Conservation (phyloP, 2,888 invertebrate species). For the Phytoseiulus persimilis region DNA sequence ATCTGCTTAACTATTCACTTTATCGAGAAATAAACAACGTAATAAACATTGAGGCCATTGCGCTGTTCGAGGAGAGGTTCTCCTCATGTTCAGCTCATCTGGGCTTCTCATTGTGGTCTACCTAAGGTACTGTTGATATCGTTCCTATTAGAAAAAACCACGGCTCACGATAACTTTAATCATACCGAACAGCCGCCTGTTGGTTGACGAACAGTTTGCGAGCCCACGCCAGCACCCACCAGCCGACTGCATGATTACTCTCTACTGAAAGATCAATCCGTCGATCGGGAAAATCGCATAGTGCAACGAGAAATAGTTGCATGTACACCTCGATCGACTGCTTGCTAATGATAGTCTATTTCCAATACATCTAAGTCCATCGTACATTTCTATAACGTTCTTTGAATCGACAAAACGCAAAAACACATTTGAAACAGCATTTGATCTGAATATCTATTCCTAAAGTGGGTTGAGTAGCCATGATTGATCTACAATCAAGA, state of each 20-base stretch:
- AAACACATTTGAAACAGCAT: too few relatives aligned
- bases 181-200: background rate
- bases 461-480: too few relatives aligned
- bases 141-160: background rate
- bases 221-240: background rate
- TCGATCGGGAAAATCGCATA: background rate
- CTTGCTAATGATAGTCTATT: background rate
- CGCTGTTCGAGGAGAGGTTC: too few relatives aligned
- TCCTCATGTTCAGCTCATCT: too few relatives aligned
- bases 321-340: background rate
- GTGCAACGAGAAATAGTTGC: background rate
- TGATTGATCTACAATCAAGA: too few relatives aligned
- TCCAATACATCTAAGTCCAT: background rate
- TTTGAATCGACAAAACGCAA: background rate
- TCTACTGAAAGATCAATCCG: background rate
- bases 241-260: background rate
- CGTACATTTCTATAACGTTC: background rate
- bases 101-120: background rate
- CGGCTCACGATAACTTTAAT: background rate
- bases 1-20: background rate
- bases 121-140: background rate
- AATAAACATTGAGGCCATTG: background rate
- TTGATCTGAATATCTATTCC: too few relatives aligned
- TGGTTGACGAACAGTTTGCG: background rate
- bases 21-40: background rate